A percentile compares a stretch with the other conserved stretches of the same genome.
These are phyloP conservation scores for Neoaliturus tenellus DNA, from an alignment of 2,888 invertebrate species.

Conservation along the genomic window DNA sequence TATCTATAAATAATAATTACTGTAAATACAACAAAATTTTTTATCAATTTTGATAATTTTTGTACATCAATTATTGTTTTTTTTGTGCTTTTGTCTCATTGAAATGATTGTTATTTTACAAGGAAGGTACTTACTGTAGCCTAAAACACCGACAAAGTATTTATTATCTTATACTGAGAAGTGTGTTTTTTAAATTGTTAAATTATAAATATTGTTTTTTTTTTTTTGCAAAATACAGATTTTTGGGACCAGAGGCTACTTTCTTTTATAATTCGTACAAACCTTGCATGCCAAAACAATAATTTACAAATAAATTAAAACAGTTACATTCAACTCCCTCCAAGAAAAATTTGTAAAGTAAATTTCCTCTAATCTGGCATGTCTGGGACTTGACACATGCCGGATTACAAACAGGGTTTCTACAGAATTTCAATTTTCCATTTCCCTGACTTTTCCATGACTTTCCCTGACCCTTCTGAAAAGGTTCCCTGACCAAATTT, in stretches of 20 bases:
- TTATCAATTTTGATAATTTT: neutral
- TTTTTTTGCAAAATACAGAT: conserved; percentile 16
- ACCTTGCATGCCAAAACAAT: too few species aligned
- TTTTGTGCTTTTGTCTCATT: neutral
- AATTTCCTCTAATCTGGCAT: too few species aligned
- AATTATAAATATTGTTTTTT: neutral
- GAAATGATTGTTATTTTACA: neutral
- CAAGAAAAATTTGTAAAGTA: too few species aligned
- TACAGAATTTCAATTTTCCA: too few species aligned
- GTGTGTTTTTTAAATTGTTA: neutral
- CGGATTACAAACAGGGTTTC: too few species aligned
- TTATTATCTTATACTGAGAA: neutral
- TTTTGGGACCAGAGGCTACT: neutral
- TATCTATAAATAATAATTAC: neutral
- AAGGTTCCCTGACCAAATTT: too few species aligned
- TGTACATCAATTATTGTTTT: neutral
- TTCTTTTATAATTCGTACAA: neutral
- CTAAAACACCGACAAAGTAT: conserved; percentile 21
- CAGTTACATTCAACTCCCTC: too few species aligned
- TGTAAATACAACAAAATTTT: neutral
- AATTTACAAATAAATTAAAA: too few species aligned
- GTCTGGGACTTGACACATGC: too few species aligned
- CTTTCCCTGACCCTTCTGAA: too few species aligned
- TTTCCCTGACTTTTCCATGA: too few species aligned
- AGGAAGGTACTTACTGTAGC: conserved; percentile 43